Evolutionary conservation across 2,797 vertebrate species (phyloP), one percentile per base, ranked within the genome.

Genomic region (Hephaestus fuliginosus): DNA sequence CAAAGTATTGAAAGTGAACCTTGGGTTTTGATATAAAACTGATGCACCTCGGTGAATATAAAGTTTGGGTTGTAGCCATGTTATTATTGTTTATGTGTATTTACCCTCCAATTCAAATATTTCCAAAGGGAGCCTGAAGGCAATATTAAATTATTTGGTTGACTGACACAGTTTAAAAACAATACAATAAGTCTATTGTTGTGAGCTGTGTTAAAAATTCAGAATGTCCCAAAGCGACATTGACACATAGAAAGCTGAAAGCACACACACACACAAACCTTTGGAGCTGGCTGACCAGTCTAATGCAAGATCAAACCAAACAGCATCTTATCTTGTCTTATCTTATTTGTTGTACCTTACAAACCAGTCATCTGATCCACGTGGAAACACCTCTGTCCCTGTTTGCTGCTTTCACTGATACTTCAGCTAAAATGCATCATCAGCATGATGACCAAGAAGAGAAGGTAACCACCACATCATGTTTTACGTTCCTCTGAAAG

Each of bases 291-390:
- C 64, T 67, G 44, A 72, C 63, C 80, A 70, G n/a, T 61, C 53
- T 76, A 77, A 81, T 73, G 78, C 39, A 64, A 78, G 64, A 84
- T 86, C 74, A 86, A 83, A 81, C 71, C 74, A 86, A 83, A 79
- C 68, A 39, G 58, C 64, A 63, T 62, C 61, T 64, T 53, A 44
- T 68, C 36, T 83, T 76, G 30, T 30, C 30, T 30, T 30, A 33
- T 33, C 30, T 82, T 55, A 73, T 46, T 43, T 53, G 36, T 28
- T 73, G 57, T 46, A 58, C 60, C 55, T 48, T 69, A 61, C 30
- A 58, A 48, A 65, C 66, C 49, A 36, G 36, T 74, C 22, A 20
- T 36, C 12, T 0, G 7, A 20, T 78, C 36, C 51, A 57, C 53
- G 61, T 55, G 46, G 51, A 71, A 51, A 53, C 10, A 15, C 12